Evolutionary conservation across 1,140 invertebrate species (phyloP), one percentile per base, ranked within the genome.

Genomic region (Drosophila pseudoobscura): DNA sequence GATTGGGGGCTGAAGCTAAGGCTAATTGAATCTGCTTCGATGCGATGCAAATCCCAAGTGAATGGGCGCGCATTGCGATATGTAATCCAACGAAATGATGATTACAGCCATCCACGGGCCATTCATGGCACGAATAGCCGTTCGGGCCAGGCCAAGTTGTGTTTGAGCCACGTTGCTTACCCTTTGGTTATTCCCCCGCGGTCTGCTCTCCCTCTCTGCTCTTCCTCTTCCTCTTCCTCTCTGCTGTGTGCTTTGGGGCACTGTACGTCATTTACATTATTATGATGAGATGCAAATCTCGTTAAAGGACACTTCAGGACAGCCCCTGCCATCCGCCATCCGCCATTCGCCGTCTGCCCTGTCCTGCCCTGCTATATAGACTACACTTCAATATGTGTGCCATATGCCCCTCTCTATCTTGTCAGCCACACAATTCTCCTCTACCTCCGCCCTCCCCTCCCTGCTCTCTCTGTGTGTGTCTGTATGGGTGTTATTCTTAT

Each of bases 241-340:
- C 20, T 51, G 41, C 43, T 56, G 29, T 60, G 70, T 56, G 56
- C 29, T 58, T 60, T 77, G 56, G 70, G 60, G 52, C 29, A 57
- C 70, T 77, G 56, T 71, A 77, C 75, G 82, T 87, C 83, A 85
- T 87, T 87, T 87, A 87, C 82, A 87, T 87, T 87, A 87, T 87
- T 87, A 87, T 87, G 82, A 87, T 85, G 82, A 85, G 82, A 85
- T 85, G 82, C 82, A 85, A 85, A 85, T 85, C 82, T 85, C 82
- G 82, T 85, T 85, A 85, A 87, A 87, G 82, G 82, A 85, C 82
- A 85, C 82, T 85, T 85, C 82, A 80, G 78, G 43, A 55, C 43
- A 46, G 66, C 73, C 26, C 53, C 44, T 52, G 59, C 49, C 63
- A 46, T 60, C 53, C 60, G 59, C 49, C 63, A 46, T 60, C 53